A percentile compares a stretch with the other conserved stretches of the same genome.
Evolutionary conservation across 2,113 vertebrate species (phyloP).

Genomic region (Aspidoscelis tigris): DNA sequence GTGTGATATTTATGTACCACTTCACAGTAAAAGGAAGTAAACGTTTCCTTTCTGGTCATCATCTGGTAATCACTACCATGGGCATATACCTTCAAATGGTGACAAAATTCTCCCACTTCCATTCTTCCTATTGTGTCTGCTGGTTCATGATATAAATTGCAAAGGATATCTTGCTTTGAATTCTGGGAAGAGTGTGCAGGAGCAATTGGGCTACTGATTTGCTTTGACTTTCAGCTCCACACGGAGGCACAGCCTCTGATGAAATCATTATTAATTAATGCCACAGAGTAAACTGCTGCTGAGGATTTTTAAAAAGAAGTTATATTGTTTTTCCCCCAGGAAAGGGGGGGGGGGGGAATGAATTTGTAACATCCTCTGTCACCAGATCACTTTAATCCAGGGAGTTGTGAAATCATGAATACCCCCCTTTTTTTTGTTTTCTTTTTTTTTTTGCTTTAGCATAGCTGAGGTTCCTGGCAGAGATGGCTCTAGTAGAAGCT

Average conservation of each 20-base stretch:
- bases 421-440: not conserved
- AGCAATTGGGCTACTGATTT: not conserved
- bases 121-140: not conserved
- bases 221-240: not conserved
- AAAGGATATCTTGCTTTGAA: not conserved
- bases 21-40: no score
- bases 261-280: not conserved
- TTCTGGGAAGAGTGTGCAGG: not conserved
- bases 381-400: not conserved
- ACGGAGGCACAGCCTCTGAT: not conserved
- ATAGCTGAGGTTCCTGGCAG: not conserved
- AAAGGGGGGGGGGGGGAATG: no score
- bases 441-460: not conserved
- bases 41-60: no score
- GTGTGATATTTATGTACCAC: no score
- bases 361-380: not conserved
- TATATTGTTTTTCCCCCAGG: not conserved
- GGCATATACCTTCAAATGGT: not conserved
- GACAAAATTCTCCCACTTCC: not conserved
- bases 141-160: not conserved
- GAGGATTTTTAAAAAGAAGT: not conserved
- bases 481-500: not conserved
- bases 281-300: not conserved
- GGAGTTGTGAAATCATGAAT: not conserved
- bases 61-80: no score